phyloP scores from a whole-genome alignment of 2,113 vertebrate genomes.

The Bos taurus region ARS-UCD2.0 NC_037332.1:31611501-31612000 shows the following conservation, averaged over 20 bases:
- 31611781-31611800: no score
- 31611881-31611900: neutral
- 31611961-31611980: neutral
- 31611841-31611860: no score
- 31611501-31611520: neutral
- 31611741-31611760: no score
- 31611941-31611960: neutral
- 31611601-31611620: neutral
- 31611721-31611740: no score
- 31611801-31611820: no score
- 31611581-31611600: neutral
- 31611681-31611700: neutral
- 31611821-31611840: no score
- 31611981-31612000: neutral
- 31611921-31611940: neutral
- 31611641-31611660: neutral
- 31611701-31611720: no score
- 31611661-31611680: neutral
- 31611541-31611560: neutral
- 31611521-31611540: neutral
- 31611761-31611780: no score
- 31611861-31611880: no score
- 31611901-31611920: neutral
- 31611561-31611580: neutral
- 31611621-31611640: neutral